Evolutionary conservation across 2,113 vertebrate species (phyloP).

Genomic region (Piprites chloris): DNA sequence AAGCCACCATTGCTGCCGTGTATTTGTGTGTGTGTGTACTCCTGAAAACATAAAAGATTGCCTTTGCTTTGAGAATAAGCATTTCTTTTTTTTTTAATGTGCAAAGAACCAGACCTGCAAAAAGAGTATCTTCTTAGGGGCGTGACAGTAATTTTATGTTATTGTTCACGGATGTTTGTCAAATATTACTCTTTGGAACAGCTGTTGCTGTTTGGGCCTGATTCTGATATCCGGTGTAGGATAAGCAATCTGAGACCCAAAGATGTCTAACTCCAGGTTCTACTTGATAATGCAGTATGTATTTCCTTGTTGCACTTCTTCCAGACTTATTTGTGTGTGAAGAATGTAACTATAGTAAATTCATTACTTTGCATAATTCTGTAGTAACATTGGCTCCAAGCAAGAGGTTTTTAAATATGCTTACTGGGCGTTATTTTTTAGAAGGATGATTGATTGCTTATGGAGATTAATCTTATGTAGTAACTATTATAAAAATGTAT

Average conservation of each 20-base stretch:
- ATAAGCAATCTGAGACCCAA: not conserved
- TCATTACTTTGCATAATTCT: not conserved
- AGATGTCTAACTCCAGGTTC: not conserved
- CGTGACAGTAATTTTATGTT: not conserved
- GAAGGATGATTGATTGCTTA: not conserved
- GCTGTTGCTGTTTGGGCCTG: not conserved
- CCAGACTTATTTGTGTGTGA: not conserved
- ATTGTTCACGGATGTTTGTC: not conserved
- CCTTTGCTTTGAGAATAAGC: not conserved
- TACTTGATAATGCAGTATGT: not conserved
- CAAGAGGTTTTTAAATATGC: not conserved
- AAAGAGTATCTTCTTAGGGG: not conserved
- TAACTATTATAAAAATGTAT: not conserved
- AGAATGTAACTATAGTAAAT: not conserved
- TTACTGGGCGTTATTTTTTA: not conserved
- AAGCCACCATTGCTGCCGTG: not conserved
- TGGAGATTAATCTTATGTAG: not conserved
- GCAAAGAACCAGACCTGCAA: not conserved
- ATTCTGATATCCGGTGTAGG: not conserved
- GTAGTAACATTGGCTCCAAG: not conserved
- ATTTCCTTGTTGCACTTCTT: not conserved
- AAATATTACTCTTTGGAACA: not conserved
- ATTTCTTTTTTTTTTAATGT: not conserved
- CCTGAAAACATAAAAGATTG: conserved; percentile 24
- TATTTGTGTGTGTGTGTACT: not conserved